phyloP scores from a whole-genome alignment of 2,113 vertebrate genomes.

The Gymnarchus niloticus region DNA sequence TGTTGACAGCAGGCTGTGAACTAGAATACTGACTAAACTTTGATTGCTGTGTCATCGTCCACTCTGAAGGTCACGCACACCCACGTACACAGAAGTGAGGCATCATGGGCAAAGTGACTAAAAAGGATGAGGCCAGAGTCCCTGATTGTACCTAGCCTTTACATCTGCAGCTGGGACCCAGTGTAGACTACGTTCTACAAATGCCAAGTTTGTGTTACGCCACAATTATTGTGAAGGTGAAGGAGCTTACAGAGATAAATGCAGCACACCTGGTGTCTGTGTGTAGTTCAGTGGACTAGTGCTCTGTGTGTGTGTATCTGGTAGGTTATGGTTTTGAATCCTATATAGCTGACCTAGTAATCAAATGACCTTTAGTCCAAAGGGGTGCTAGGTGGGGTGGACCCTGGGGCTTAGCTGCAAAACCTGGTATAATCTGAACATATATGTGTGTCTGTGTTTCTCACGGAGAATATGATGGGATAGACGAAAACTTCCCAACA shows the following conservation, averaged over 20 bases:
- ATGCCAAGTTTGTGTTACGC: not conserved
- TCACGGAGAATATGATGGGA: not conserved
- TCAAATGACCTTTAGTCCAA: not conserved
- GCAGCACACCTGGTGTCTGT: not conserved
- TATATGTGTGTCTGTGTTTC: not conserved
- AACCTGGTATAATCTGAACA: not conserved
- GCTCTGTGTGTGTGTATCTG: not conserved
- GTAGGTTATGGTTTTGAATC: not conserved
- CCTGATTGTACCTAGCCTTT: not conserved
- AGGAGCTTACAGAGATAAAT: not conserved
- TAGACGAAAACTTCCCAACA: not conserved
- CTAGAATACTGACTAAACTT: not conserved
- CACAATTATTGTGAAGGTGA: not conserved
- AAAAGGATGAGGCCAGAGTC: not conserved
- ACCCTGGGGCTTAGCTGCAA: not conserved
- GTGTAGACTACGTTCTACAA: not conserved
- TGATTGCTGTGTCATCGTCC: not conserved
- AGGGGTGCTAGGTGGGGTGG: not conserved
- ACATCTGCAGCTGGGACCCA: not conserved
- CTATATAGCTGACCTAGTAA: not conserved
- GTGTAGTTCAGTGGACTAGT: not conserved
- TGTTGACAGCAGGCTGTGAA: not conserved
- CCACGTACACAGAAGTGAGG: not conserved
- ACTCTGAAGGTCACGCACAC: too few relatives aligned
- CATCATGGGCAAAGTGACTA: not conserved